phyloP scores from a whole-genome alignment of 2,113 vertebrate genomes.

The Caretta caretta region DNA sequence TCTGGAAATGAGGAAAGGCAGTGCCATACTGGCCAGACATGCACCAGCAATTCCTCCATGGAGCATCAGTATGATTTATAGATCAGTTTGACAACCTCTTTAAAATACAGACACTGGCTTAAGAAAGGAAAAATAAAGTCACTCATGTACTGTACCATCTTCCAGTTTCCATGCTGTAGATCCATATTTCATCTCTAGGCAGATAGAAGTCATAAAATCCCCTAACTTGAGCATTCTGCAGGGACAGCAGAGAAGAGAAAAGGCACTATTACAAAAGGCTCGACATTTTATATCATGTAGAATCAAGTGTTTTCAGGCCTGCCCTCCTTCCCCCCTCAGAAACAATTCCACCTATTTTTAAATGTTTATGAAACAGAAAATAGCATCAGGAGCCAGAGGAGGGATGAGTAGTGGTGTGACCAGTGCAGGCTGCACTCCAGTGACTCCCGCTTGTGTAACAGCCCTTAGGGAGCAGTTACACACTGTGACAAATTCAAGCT shows the following conservation, averaged over 20 bases:
- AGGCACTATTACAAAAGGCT: background rate
- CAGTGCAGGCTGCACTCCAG: background rate
- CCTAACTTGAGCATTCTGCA: constrained; percentile 89
- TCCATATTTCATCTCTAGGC: constrained; percentile 95
- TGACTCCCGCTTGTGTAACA: background rate
- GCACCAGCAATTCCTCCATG: background rate
- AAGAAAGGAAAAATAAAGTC: fast-evolving
- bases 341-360: background rate
- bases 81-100: background rate
- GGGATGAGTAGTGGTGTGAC: background rate
- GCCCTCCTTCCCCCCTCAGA: background rate
- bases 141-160: constrained; percentile 84
- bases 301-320: background rate
- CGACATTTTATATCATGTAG: fast-evolving
- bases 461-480: fast-evolving
- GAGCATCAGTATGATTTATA: fast-evolving
- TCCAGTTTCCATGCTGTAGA: constrained; percentile 94
- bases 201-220: constrained; percentile 93
- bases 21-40: background rate
- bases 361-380: background rate
- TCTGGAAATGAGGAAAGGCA: background rate
- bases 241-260: constrained; percentile 26
- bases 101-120: background rate
- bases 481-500: background rate
- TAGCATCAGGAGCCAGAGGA: background rate